These are phyloP conservation scores for Cuniculus paca DNA, from an alignment of 2,797 vertebrate species.

Conservation along the genomic window DNA sequence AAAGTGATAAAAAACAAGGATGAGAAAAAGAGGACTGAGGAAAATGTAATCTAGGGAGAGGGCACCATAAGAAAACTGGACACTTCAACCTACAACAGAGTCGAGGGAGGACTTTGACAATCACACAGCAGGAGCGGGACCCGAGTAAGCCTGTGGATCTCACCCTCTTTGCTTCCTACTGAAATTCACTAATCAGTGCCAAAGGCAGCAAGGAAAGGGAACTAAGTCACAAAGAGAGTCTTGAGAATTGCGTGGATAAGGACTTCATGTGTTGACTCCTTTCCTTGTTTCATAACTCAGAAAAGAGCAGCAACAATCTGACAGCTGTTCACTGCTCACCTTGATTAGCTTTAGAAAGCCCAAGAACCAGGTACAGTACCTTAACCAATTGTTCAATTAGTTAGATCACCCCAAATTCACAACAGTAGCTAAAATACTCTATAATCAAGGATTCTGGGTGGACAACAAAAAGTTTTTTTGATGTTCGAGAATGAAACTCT, in stretches of 20 bases:
- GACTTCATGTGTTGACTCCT: not conserved
- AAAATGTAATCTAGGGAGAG: not conserved
- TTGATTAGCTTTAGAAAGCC: not conserved
- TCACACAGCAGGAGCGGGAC: not conserved
- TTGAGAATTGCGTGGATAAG: not conserved
- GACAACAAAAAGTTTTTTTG: not conserved
- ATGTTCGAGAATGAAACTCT: slow-evolving; percentile 38
- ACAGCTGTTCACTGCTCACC: not conserved
- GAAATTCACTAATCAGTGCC: not conserved
- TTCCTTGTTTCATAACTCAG: not conserved
- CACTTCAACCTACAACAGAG: not conserved
- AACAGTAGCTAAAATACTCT: not conserved
- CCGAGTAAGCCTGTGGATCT: not conserved
- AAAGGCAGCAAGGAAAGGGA: not conserved
- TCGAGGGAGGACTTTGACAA: too few relatives aligned
- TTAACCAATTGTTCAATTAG: not conserved
- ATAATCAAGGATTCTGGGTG: not conserved
- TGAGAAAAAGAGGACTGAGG: not conserved
- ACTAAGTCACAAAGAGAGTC: not conserved
- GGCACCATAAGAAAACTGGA: not conserved
- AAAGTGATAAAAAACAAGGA: not conserved
- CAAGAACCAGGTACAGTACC: not conserved
- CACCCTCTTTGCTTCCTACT: not conserved
- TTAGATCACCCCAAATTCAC: not conserved
- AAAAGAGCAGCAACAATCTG: not conserved